These are phyloP conservation scores for Seladonia tumulorum DNA, from an alignment of 2,888 invertebrate genomes.

Conservation along the genomic window DNA sequence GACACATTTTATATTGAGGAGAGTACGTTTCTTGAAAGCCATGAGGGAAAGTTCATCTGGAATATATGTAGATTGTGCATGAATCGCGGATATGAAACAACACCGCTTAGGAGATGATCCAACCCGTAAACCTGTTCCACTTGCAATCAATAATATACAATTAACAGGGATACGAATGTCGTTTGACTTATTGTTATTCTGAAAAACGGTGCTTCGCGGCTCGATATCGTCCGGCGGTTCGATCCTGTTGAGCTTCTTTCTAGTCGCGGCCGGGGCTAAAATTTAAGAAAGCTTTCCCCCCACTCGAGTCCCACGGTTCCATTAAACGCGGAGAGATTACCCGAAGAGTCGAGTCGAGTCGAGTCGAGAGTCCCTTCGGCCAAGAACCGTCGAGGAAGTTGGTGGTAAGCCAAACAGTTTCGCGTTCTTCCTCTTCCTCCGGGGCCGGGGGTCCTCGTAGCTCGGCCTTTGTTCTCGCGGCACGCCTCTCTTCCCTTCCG, in stretches of 20 bases:
- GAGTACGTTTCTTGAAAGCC: no score
- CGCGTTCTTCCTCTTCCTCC: slow-evolving; percentile 50
- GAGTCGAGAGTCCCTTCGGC: slow-evolving; percentile 69
- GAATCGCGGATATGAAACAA: no score
- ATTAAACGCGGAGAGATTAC: slow-evolving; percentile 67
- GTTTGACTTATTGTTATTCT: not conserved
- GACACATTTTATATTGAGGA: no score
- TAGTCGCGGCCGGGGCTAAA: slow-evolving; percentile 9
- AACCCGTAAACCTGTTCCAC: not conserved
- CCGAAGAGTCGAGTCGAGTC: slow-evolving; percentile 69
- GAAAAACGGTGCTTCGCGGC: not conserved
- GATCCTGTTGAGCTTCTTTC: not conserved
- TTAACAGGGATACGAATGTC: not conserved
- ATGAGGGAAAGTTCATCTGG: no score
- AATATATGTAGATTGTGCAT: no score
- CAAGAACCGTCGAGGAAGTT: slow-evolving; percentile 72
- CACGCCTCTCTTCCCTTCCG: slow-evolving; percentile 9
- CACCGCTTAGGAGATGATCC: no score
- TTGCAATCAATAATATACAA: not conserved
- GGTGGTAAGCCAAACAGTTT: slow-evolving; percentile 80
- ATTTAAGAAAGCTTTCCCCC: slow-evolving; percentile 56
- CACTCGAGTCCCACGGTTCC: slow-evolving; percentile 36
- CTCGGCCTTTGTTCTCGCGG: slow-evolving; percentile 32
- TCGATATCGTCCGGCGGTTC: not conserved
- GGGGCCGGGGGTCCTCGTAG: slow-evolving; percentile 25